Evolutionary conservation across 2,888 invertebrate species (phyloP), one percentile per base, ranked within the genome.

Genomic region (Orthosia cruda): DNA sequence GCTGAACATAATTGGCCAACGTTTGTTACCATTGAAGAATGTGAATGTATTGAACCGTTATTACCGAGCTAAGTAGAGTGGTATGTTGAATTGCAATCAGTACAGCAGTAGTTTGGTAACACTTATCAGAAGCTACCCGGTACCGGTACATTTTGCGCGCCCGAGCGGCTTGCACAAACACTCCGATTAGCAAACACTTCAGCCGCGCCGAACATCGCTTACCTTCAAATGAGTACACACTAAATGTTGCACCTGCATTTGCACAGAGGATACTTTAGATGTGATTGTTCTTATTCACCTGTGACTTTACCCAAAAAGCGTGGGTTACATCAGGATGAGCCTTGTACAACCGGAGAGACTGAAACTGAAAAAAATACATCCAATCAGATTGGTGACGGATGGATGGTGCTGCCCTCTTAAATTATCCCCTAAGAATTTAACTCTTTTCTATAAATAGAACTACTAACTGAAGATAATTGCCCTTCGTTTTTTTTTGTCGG

Each of bases 171-270:
- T 40, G 47, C 54, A 50, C 70, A 70, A 52, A 64, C 32, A 58
- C 63, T 59, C 15, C 52, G 63, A 23, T 59, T n/a, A 47, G 23
- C 23, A 76, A 68, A 76, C 62, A 76, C 50, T 50, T 23, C 20
- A 23, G 16, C 5, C n/a, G 67, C 49, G 54, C 49, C 26, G 13
- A 50, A 32, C 49, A 66, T 11, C 23, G 54, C 66, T 20, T 50
- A 23, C 76, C 50, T 57, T 23, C 23, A 50, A 45, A 67, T 40
- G 40, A 20, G n/a, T 2, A 12, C 15, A 47, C 13, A 76, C 55
- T 50, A n/a, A 61, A 74, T 49, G 11, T 59, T 59, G 23, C n/a
- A 52, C 40, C 16, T 55, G 15, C 16, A 55, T n/a, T 58, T 4
- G 16, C 23, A 49, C 49, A n/a, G n/a, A 26, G 26, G 26, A 54